Evolutionary conservation across 53 echinoderm and acorn worm species (phyloP).

Genomic region (Temnopleurus reevesii): DNA sequence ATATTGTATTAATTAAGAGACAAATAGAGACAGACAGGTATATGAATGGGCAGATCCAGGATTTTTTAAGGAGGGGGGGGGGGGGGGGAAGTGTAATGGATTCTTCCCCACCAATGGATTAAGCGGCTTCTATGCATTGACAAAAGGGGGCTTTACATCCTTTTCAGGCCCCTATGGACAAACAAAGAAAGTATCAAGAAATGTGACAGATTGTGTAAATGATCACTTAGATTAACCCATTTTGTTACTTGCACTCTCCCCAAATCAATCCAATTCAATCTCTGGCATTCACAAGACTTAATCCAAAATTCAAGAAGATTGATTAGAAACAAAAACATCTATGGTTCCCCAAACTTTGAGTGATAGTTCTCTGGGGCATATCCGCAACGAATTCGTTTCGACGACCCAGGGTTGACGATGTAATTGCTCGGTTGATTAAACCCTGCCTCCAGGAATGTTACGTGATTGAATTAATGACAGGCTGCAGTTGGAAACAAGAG

Average conservation of each 20-base stretch:
- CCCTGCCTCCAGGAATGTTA: conserved; percentile 27
- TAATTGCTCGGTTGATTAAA: conserved; percentile 38
- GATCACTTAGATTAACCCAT: neutral
- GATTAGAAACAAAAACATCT: conserved; percentile 1
- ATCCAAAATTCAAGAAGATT: neutral
- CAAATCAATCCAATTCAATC: neutral
- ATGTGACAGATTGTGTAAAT: neutral
- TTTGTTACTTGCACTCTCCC: neutral
- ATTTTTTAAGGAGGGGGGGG: no score
- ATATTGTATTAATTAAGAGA: no score
- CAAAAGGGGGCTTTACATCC: no score
- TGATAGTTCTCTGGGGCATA: neutral
- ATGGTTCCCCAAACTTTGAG: neutral
- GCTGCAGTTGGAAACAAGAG: conserved; percentile 12
- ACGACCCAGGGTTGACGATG: neutral
- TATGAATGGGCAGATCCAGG: no score
- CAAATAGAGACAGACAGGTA: no score
- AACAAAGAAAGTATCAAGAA: no score
- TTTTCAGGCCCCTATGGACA: no score
- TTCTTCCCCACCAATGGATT: no score
- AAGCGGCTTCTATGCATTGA: no score
- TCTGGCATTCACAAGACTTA: no score
- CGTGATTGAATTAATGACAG: conserved; percentile 38
- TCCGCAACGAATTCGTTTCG: neutral
- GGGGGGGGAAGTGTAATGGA: no score